These are phyloP conservation scores for Drosophila parabipectinata DNA, from an alignment of 1,140 invertebrate genomes.

Conservation along the genomic window DNA sequence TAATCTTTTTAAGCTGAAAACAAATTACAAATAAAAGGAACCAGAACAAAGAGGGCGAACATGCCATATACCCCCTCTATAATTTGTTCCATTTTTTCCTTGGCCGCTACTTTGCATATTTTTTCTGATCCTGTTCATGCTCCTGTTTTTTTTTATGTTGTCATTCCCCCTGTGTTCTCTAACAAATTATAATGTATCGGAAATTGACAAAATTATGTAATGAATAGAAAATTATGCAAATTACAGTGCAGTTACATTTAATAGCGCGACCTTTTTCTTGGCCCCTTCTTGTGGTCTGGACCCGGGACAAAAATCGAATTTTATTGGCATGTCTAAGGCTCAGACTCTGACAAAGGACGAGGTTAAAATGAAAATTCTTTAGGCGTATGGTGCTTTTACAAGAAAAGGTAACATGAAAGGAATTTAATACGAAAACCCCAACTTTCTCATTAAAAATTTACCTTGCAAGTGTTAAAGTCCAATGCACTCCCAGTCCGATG, in stretches of 20 bases:
- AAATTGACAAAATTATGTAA: constrained; percentile 84
- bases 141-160: constrained; percentile 43
- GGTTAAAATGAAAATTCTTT: background rate
- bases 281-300: constrained; percentile 4
- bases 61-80: constrained; percentile 34
- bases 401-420: background rate
- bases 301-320: constrained; percentile 49
- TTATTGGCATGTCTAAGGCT: constrained; percentile 31
- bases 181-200: constrained; percentile 84
- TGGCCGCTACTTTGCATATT: constrained; percentile 59
- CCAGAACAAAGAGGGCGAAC: constrained; percentile 11
- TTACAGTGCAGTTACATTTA: constrained; percentile 83
- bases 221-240: constrained; percentile 84
- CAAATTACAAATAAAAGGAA: constrained; percentile 73
- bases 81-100: constrained; percentile 59
- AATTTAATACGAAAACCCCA: background rate
- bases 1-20: constrained; percentile 81
- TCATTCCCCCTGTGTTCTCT: constrained; percentile 21
- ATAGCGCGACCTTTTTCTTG: constrained; percentile 72
- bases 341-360: background rate
- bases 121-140: constrained; percentile 5
- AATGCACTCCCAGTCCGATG: background rate
- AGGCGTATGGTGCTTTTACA: background rate
- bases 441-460: background rate
- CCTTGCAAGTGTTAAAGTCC: background rate